These are phyloP conservation scores for Drosophila fuyamai DNA, from an alignment of 1,140 invertebrate genomes.

Conservation along the genomic window DNA sequence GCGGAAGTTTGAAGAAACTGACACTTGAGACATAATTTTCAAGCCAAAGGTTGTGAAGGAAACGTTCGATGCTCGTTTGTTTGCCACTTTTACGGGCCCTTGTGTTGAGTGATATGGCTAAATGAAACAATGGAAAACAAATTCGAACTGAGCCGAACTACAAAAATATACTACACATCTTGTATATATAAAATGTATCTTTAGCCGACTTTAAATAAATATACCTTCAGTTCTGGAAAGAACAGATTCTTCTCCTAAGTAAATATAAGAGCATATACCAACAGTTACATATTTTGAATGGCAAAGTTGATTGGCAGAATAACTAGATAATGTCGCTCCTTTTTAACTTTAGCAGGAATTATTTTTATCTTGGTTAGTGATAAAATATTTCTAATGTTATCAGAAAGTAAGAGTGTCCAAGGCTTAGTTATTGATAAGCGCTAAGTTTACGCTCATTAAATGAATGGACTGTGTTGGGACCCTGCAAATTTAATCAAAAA, in stretches of 20 bases:
- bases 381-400: conserved; percentile 3
- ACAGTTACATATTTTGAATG: no score
- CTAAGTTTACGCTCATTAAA: not conserved
- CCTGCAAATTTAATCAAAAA: not conserved
- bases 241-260: not conserved
- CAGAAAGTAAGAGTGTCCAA: not conserved
- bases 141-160: not conserved
- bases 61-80: conserved; percentile 47
- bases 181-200: no score
- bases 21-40: conserved; percentile 67
- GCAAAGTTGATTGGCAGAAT: no score
- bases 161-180: not conserved
- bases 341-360: not conserved
- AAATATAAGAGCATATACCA: not conserved
- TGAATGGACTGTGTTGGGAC: not conserved
- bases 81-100: conserved; percentile 27
- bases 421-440: not conserved
- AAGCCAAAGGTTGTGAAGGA: conserved; percentile 60
- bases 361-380: not conserved
- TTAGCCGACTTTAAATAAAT: no score
- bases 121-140: conserved; percentile 1
- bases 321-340: not conserved
- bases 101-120: conserved; percentile 18
- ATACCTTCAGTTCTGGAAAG: not conserved
- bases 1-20: conserved; percentile 58